Evolutionary conservation across 1,140 invertebrate genomes (phyloP).

Genomic region (Acromyrmex charruanus): DNA sequence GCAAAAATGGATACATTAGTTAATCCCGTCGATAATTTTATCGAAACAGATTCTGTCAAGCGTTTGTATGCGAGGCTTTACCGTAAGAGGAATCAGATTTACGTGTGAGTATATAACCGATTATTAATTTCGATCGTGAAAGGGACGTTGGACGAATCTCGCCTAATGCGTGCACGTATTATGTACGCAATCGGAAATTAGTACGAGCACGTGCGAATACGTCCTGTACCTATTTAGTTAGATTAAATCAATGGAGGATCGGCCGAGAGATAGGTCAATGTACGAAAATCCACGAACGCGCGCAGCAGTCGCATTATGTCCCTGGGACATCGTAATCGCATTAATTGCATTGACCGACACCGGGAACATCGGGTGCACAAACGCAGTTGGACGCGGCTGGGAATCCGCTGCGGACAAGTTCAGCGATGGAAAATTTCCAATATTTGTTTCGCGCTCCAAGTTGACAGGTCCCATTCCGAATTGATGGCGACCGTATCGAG

Average conservation of each 20-base stretch:
- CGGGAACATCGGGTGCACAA: slow-evolving; percentile 19
- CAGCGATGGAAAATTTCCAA: slow-evolving; percentile 44
- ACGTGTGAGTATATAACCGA: neutral
- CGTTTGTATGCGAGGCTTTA: neutral
- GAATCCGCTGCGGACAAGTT: slow-evolving; percentile 1
- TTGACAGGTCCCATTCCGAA: slow-evolving; percentile 30
- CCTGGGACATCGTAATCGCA: slow-evolving; percentile 51
- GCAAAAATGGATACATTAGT: neutral
- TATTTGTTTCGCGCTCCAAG: slow-evolving; percentile 37
- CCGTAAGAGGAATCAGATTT: slow-evolving; percentile 3
- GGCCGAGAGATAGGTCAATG: slow-evolving; percentile 31
- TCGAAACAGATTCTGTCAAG: neutral
- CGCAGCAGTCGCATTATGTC: slow-evolving; percentile 46
- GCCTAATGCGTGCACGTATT: slow-evolving; percentile 35
- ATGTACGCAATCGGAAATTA: slow-evolving; percentile 37
- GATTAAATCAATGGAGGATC: slow-evolving; percentile 54
- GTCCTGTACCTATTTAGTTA: slow-evolving; percentile 42
- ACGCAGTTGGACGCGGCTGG: slow-evolving; percentile 21
- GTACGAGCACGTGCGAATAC: slow-evolving; percentile 8
- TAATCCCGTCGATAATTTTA: slow-evolving; percentile 15
- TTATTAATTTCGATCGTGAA: slow-evolving; percentile 56
- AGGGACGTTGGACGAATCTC: slow-evolving; percentile 13
- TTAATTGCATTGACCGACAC: slow-evolving; percentile 51
- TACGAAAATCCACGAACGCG: slow-evolving; percentile 43
- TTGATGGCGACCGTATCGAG: slow-evolving; percentile 24